Evolutionary conservation across 1,140 invertebrate genomes (phyloP).

Genomic region (Platyscapa corneri): DNA sequence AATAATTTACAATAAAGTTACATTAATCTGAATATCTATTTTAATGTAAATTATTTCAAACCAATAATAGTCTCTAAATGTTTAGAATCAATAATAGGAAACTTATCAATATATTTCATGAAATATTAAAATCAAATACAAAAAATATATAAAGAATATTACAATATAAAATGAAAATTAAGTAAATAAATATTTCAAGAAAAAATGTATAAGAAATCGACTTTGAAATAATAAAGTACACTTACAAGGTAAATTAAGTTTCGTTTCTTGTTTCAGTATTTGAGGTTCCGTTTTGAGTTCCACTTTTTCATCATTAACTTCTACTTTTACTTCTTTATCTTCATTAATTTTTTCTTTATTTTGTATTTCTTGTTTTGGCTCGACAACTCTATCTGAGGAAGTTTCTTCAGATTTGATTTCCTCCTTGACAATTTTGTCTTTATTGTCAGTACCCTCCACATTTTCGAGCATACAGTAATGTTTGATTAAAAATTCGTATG

Average conservation of each 20-base stretch:
- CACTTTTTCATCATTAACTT: conserved; percentile 61
- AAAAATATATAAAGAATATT: too few species aligned
- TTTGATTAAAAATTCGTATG: conserved; percentile 80
- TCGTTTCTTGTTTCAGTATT: conserved; percentile 60
- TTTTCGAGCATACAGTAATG: conserved; percentile 64
- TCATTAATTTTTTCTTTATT: conserved; percentile 68
- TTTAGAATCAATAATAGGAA: too few species aligned
- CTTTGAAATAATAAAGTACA: conserved; percentile 37
- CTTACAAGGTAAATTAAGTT: conserved; percentile 65
- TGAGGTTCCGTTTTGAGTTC: conserved; percentile 48
- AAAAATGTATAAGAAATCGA: background rate
- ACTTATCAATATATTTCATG: too few species aligned
- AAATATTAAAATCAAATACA: too few species aligned
- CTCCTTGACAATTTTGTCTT: conserved; percentile 61
- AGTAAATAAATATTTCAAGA: background rate
- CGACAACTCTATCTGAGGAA: conserved; percentile 52
- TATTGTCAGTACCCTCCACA: conserved; percentile 48
- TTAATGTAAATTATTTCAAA: too few species aligned
- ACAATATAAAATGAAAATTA: background rate
- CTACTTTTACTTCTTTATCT: conserved; percentile 64
- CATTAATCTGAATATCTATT: conserved; percentile 15
- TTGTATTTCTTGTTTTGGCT: conserved; percentile 64
- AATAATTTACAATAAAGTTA: background rate
- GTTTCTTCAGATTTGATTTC: conserved; percentile 66
- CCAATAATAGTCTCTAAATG: too few species aligned